These are phyloP conservation scores for Actenoides lindsayi DNA, from an alignment of 2,113 vertebrate species.

Conservation along the genomic window DNA sequence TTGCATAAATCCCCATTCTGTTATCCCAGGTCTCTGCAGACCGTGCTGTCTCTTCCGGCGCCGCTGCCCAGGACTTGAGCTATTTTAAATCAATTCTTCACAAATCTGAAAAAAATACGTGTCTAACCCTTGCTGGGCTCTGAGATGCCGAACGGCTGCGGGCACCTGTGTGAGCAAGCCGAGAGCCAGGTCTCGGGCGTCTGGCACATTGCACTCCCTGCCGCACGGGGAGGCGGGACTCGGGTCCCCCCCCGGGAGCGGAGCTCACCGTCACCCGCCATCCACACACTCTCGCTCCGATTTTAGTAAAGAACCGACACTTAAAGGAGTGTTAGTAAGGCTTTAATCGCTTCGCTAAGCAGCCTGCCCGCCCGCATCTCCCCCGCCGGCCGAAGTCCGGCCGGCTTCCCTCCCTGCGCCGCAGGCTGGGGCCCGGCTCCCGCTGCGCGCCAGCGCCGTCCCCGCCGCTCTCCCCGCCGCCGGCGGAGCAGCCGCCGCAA, in stretches of 20 bases:
- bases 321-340: background rate
- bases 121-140: background rate
- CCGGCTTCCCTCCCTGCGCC: background rate
- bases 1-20: background rate
- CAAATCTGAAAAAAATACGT: background rate
- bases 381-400: accelerated
- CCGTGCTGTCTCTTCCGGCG: accelerated
- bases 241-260: background rate
- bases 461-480: background rate
- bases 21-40: background rate
- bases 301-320: background rate
- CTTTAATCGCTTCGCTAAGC: background rate
- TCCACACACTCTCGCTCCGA: accelerated
- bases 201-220: too few species aligned
- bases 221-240: too few species aligned
- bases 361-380: accelerated
- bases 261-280: background rate
- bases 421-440: background rate
- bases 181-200: too few species aligned
- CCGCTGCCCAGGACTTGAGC: background rate
- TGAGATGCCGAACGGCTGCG: background rate
- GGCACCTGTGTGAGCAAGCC: background rate
- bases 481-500: background rate
- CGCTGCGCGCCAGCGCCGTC: background rate
- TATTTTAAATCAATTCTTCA: background rate